Evolutionary conservation across 2,797 vertebrate genomes (phyloP).

Genomic region (Lithobates sylvaticus): DNA sequence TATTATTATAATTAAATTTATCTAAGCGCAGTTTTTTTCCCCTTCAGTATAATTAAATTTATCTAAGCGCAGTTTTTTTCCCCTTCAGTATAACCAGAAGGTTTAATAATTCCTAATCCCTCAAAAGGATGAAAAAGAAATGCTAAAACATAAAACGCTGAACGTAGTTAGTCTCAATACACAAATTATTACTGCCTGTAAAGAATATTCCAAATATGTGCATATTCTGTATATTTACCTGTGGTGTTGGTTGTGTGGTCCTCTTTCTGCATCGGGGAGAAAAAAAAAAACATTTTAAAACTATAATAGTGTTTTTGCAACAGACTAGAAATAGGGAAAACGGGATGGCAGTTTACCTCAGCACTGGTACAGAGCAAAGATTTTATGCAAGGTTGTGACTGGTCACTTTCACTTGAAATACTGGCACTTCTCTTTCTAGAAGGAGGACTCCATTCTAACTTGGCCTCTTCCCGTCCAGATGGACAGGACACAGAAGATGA

Average conservation of each 20-base stretch:
- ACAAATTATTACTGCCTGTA: too few relatives aligned
- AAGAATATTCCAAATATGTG: not conserved
- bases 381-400: conserved; percentile 67
- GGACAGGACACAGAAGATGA: not conserved
- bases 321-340: not conserved
- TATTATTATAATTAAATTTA: too few relatives aligned
- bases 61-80: too few relatives aligned
- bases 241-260: not conserved
- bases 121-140: too few relatives aligned
- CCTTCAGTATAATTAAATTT: too few relatives aligned
- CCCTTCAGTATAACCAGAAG: too few relatives aligned
- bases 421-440: conserved; percentile 66
- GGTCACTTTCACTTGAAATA: conserved; percentile 60
- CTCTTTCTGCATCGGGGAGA: not conserved
- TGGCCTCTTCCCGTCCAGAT: not conserved
- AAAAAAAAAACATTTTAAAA: not conserved
- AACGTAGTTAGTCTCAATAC: too few relatives aligned
- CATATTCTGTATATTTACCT: conserved; percentile 11
- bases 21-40: too few relatives aligned
- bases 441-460: conserved; percentile 10
- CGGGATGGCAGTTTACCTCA: not conserved
- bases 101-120: too few relatives aligned
- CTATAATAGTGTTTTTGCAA: not conserved
- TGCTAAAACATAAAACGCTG: too few relatives aligned
- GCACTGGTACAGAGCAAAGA: not conserved